Percentiles rank a stretch among this genome's conserved stretches.
Conservation (phyloP, 2,888 invertebrate genomes). For the Oeneis ivallda region DNA sequence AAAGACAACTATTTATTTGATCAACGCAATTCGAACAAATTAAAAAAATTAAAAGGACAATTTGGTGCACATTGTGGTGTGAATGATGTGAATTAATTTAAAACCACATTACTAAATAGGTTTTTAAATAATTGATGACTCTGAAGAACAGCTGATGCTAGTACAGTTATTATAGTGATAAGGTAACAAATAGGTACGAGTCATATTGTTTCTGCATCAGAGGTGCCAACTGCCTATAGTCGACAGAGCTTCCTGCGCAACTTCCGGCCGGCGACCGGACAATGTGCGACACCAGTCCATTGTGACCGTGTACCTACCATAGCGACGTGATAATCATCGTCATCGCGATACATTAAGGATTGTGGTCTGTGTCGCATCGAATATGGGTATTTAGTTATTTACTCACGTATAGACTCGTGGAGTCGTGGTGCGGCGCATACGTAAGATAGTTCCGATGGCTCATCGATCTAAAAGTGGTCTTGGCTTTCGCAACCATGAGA, state of each 20-base stretch:
- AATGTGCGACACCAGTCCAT: constrained; percentile 31
- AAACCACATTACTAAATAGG: too few relatives aligned
- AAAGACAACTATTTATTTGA: too few relatives aligned
- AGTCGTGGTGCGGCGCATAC: background rate
- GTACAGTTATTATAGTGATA: background rate
- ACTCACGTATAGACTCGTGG: background rate
- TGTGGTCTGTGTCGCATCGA: background rate
- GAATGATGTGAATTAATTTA: too few relatives aligned
- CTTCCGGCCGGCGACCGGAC: constrained; percentile 33
- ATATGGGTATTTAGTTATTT: constrained; percentile 4
- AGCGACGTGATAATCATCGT: constrained; percentile 21
- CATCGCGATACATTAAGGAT: constrained; percentile 11
- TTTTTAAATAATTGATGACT: too few relatives aligned
- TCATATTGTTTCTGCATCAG: constrained; percentile 18
- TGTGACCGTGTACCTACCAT: constrained; percentile 24
- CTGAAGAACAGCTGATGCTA: too few relatives aligned
- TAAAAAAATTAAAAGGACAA: too few relatives aligned
- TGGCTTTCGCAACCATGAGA: background rate
- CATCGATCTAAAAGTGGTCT: background rate
- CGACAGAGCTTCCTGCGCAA: constrained; percentile 32
- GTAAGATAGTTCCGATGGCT: background rate
- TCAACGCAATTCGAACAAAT: too few relatives aligned
- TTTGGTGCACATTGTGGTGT: too few relatives aligned
- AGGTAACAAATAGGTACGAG: constrained; percentile 6
- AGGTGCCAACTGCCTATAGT: constrained; percentile 1